Evolutionary conservation across 2,888 invertebrate genomes (phyloP), one percentile per base, ranked within the genome.

Genomic region (Thereva unica): DNA sequence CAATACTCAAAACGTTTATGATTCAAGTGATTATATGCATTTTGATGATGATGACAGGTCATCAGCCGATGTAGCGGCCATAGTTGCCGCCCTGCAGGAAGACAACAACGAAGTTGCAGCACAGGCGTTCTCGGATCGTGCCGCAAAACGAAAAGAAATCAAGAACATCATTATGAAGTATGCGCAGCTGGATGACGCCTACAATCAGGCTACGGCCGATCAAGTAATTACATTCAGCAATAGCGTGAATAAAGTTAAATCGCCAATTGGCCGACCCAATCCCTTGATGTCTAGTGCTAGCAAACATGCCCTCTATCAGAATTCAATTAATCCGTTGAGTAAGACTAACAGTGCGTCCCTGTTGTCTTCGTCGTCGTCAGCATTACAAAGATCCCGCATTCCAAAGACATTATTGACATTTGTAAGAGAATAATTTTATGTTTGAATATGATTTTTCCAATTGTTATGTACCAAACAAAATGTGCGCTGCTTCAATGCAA

Each of bases 91-190:
- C 55, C 78, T 81, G 64, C 78, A 78, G 63, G 78, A 78, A 70
- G 82, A 80, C 73, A 84, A 82, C 67, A 80, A 80, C 71, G 78
- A 75, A 35, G 45, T 83, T 73, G 70, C 82, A 83, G 76, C 83
- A 78, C 76, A 76, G 67, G 80, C 77, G 83, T 69, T 83, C 55
- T 85, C 85, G 71, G 92, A 93, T 72, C 84, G 93, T 52, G 91
- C 92, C 77, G 89, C 89, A 7, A 88, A 89, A 73, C 85, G 93
- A 44, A 92, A 92, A 75, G 93, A 93, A 76, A 91, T 92, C 68
- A 90, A 91, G 78, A 88, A 89, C 74, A 83, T 93, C 68, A 91
- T 92, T 69, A 85, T 89, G 84, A 93, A 92, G 78, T 93, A 93
- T 78, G 88, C 91, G 40, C 90, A 90, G 53, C 82, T 92, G 71